These are phyloP conservation scores for Dipodomys spectabilis DNA, from an alignment of 2,113 vertebrate species.

Conservation along the genomic window DNA sequence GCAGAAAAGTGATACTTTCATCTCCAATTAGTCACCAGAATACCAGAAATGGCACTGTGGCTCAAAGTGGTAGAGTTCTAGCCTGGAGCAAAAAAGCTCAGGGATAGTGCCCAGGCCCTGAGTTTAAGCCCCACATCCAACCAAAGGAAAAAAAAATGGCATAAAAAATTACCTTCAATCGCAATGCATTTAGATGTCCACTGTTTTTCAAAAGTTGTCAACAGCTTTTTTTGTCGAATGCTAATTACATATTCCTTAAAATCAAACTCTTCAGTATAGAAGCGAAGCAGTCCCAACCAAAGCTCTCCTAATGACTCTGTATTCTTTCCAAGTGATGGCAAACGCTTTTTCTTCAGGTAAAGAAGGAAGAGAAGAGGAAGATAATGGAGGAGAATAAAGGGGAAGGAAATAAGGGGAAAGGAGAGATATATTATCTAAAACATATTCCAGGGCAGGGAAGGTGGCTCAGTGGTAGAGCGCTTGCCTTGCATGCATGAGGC, in stretches of 20 bases:
- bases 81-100: too few relatives aligned
- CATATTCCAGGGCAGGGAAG: background rate
- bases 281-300: slow-evolving; percentile 96
- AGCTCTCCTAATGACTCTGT: slow-evolving; percentile 95
- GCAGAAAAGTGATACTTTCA: too few relatives aligned
- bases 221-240: slow-evolving; percentile 95
- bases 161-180: slow-evolving; percentile 92
- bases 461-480: too few relatives aligned
- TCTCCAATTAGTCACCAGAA: too few relatives aligned
- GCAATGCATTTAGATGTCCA: slow-evolving; percentile 99
- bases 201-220: slow-evolving; percentile 99
- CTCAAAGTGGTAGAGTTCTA: too few relatives aligned
- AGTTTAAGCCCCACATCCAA: too few relatives aligned
- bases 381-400: too few relatives aligned
- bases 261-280: slow-evolving; percentile 99
- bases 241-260: slow-evolving; percentile 99
- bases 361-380: background rate
- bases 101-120: too few relatives aligned
- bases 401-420: background rate
- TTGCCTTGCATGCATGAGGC: too few relatives aligned
- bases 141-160: background rate
- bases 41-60: too few relatives aligned
- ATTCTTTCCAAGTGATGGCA: slow-evolving; percentile 92
- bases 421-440: background rate
- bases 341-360: slow-evolving; percentile 89